phyloP scores from a whole-genome alignment of 2,113 vertebrate genomes.

The Poecile atricapillus region DNA sequence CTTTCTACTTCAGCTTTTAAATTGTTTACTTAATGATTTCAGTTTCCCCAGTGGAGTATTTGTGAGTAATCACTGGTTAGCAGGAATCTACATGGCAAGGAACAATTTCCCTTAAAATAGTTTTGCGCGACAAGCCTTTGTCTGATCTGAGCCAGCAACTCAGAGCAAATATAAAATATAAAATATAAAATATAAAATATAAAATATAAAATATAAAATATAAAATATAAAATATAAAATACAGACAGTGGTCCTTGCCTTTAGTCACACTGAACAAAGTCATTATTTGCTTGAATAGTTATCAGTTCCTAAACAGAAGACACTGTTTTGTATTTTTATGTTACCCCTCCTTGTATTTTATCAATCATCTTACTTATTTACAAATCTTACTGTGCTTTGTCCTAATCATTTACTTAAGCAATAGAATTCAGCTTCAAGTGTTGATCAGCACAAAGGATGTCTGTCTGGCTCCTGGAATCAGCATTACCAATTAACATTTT shows the following conservation, averaged over 20 bases:
- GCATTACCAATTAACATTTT: background rate
- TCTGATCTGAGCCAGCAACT: background rate
- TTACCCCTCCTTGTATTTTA: background rate
- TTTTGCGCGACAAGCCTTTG: background rate
- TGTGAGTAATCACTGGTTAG: background rate
- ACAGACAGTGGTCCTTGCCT: background rate
- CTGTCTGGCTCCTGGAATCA: background rate
- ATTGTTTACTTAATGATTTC: background rate
- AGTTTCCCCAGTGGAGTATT: background rate
- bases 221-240: background rate
- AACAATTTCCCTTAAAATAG: background rate
- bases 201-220: too few relatives aligned
- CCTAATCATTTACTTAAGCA: background rate
- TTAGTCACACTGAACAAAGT: background rate
- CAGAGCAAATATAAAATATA: background rate
- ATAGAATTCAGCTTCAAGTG: slow-evolving; percentile 11
- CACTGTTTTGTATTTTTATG: background rate
- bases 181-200: too few relatives aligned
- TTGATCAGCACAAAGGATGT: slow-evolving; percentile 10
- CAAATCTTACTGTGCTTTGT: background rate
- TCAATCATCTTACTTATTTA: background rate
- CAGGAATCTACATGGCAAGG: background rate
- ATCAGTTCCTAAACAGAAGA: background rate
- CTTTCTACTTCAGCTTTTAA: background rate
- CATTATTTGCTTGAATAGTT: background rate